Base-by-base conservation (phyloP, 2,797 vertebrate genomes). In the Takifugu ocellatus region DNA sequence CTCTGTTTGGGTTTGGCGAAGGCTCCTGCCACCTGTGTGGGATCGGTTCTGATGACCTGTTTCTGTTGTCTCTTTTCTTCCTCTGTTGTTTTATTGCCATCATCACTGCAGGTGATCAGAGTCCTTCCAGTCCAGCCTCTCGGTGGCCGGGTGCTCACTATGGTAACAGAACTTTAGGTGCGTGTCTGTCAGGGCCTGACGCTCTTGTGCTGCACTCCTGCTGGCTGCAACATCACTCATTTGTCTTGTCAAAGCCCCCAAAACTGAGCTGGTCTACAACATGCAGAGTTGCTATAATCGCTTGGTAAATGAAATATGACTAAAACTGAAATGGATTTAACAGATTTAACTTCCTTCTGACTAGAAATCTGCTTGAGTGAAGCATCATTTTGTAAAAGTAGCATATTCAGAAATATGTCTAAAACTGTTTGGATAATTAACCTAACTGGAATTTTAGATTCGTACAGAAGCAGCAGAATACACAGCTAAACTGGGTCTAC, bases 101-200 rank as follows among this genome's bases (percentile, higher is more conserved):
- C 74, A 63, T 82, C 79, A 50, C 83, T 88, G n/a, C 90, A 92
- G 91, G 90, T 90, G 90, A 92, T 89, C 89, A 92, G 88, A 92
- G 88, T 64, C 89, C 90, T 59, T 88, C 89, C 85, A 91, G 91
- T 88, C 88, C 92, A 84, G 72, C 68, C 74, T 88, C 89, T 87
- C 84, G 90, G 83, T 92, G 90, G 91, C 88, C 91, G 25, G 89
- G 85, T 90, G 89, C 87, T 88, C 91, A 88, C 84, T 87, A 90
- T 90, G 92, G 91, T 90, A 92, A 90, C 85, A 77, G 82, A 88
- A 90, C 84, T 11, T 70, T 89, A 90, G 86, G 83, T 87, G 78
- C 87, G 83, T 87, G 79, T 87, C 79, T 75, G 60, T 58, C 55
- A 83, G 36, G 61, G 56, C 74, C 56, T 72, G 46, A 56, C 25